phyloP scores from a whole-genome alignment of 2,888 invertebrate species.

The Idaea aversata region DNA sequence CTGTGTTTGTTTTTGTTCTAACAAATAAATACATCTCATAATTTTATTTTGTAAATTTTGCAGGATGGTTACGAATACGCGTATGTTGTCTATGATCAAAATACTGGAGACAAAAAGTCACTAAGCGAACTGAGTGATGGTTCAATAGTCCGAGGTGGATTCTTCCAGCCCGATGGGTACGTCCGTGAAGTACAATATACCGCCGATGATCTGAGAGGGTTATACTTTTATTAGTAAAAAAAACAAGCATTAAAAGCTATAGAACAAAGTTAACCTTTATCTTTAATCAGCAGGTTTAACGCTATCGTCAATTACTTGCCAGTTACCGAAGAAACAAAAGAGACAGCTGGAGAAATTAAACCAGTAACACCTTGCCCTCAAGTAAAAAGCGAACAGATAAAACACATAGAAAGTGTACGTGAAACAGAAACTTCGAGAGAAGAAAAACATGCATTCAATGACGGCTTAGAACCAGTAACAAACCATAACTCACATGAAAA shows the following conservation, averaged over 20 bases:
- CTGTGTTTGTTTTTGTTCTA: too few relatives aligned
- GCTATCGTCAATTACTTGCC: constrained; percentile 64
- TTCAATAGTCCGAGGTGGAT: constrained; percentile 72
- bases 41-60: constrained; percentile 17
- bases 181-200: constrained; percentile 76
- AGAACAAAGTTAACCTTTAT: constrained; percentile 11
- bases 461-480: background rate
- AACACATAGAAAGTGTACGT: background rate
- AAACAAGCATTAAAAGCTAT: constrained; percentile 7
- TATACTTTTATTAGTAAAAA: constrained; percentile 28
- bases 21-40: too few relatives aligned
- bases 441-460: constrained; percentile 4
- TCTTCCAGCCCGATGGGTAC: constrained; percentile 78
- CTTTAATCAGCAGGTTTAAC: constrained; percentile 53
- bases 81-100: constrained; percentile 76
- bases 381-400: constrained; percentile 40
- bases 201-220: constrained; percentile 76
- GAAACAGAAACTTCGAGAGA: background rate
- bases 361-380: constrained; percentile 42
- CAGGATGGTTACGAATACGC: constrained; percentile 70
- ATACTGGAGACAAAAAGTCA: constrained; percentile 77
- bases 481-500: constrained; percentile 1
- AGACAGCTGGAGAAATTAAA: constrained; percentile 23
- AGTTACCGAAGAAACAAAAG: constrained; percentile 20
- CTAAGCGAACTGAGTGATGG: constrained; percentile 78